Conservation (phyloP, 2,888 invertebrate species). For the Pegoplata infirma region DNA sequence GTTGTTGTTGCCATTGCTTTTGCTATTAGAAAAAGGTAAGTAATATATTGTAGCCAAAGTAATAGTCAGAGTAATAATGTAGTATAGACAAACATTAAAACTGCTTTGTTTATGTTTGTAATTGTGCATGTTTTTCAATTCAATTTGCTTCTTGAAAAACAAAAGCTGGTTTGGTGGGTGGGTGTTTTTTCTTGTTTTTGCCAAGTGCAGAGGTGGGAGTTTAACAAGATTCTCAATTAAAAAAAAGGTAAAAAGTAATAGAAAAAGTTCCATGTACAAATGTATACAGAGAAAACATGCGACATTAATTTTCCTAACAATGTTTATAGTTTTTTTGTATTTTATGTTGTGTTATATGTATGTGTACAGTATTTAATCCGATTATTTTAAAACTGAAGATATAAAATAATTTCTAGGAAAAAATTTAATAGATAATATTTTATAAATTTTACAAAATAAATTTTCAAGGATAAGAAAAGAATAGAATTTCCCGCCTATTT, state of each 20-base stretch:
- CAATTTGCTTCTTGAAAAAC: neutral
- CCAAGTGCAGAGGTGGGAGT: neutral
- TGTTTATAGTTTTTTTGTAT: conserved; percentile 40
- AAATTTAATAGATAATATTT: too few species aligned
- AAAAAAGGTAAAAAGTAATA: neutral
- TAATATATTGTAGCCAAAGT: too few species aligned
- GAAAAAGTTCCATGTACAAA: neutral
- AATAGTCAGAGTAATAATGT: neutral
- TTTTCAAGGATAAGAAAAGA: too few species aligned
- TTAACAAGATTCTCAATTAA: conserved; percentile 35
- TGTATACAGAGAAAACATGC: conserved; percentile 23
- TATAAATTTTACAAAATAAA: too few species aligned
- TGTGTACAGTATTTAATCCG: neutral
- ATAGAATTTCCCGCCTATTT: too few species aligned
- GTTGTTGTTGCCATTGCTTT: conserved; percentile 3
- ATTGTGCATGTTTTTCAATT: conserved; percentile 6
- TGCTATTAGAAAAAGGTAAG: too few species aligned
- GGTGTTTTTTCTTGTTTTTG: neutral
- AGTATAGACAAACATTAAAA: conserved; percentile 32
- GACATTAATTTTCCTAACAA: conserved; percentile 40
- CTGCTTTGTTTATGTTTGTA: conserved; percentile 26
- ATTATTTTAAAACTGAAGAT: too few species aligned
- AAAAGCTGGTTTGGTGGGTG: conserved; percentile 41
- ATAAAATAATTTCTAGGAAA: too few species aligned
- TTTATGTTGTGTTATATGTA: conserved; percentile 6